Conservation (phyloP, 2,113 vertebrate species). For the Prionailurus bengalensis region DNA sequence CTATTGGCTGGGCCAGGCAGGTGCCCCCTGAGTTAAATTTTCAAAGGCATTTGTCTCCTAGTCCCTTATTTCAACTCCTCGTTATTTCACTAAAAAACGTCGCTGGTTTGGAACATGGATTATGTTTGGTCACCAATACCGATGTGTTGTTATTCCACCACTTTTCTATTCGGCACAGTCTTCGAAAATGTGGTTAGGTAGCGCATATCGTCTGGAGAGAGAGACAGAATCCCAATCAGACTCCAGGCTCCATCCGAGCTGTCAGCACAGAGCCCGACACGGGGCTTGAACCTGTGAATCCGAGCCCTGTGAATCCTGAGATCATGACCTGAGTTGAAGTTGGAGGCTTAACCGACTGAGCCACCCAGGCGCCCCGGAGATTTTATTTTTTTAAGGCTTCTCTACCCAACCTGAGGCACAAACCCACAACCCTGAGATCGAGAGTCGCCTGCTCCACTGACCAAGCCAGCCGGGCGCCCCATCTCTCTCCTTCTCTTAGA, state of each 20-base stretch:
- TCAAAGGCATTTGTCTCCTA: conserved; percentile 44
- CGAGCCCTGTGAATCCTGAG: neutral
- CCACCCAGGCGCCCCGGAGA: neutral
- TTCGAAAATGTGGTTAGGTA: neutral
- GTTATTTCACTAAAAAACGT: conserved; percentile 39
- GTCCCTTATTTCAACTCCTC: neutral
- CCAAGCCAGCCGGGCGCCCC: neutral
- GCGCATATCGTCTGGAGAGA: neutral
- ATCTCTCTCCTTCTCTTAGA: neutral
- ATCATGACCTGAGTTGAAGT: neutral
- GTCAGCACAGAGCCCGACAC: neutral
- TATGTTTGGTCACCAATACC: conserved; percentile 22
- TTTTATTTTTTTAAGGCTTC: neutral
- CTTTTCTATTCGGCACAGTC: conserved; percentile 4
- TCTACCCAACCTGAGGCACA: neutral
- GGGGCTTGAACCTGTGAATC: neutral
- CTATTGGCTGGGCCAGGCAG: neutral
- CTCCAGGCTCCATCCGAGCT: neutral
- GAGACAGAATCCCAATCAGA: no score
- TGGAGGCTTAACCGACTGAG: neutral
- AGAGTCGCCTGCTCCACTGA: neutral
- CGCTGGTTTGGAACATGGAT: conserved; percentile 47
- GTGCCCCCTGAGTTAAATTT: neutral
- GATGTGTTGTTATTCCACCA: conserved; percentile 3
- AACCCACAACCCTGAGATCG: neutral